Evolutionary conservation across 2,888 invertebrate genomes (phyloP), one percentile per base, ranked within the genome.

Genomic region (Bembecia ichneumoniformis): DNA sequence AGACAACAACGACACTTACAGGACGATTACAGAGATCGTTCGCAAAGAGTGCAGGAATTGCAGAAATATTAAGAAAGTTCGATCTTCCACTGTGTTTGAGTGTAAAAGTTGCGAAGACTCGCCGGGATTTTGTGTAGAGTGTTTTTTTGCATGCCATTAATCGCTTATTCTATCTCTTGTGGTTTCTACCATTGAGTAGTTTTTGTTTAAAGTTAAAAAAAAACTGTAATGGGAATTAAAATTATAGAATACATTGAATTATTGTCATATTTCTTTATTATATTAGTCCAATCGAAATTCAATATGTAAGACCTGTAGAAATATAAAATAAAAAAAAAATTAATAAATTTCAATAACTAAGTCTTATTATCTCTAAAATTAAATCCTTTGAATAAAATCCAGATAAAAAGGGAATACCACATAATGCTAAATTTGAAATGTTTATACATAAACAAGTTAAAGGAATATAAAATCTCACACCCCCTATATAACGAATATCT

Each of bases 311-410:
- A 0, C 89, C 88, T 0, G 88, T 89, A 43, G 90, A 89, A 76
- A 90, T 15, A 82, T 87, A 88, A 78, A 82, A 88, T 66, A 89
- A 72, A 61, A 88, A 69, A 77, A 87, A 89, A 73, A 83, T 71
- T 75, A 82, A 76, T 60, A 86, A 63, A 88, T 89, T 89, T 70
- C 88, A 66, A 80, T 80, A 77, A 56, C 70, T 79, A 72, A 89
- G 78, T 57, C 79, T 79, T 49, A 88, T 71, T 58, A 88, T 62
- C 57, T 91, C 91, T 74, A 90, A 87, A 88, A 90, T 88, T 75
- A 89, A 74, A 86, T 90, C 90, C 35, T 90, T 91, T 20, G 90
- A 90, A 79, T 90, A 92, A 91, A 90, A 91, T 0, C 90, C 90
- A 1, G 90, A 78, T 71, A 91, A 78, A 89, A 91, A 91, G 7